Conservation (phyloP, 2,888 invertebrate genomes). For the Tiliacea citrago region DNA sequence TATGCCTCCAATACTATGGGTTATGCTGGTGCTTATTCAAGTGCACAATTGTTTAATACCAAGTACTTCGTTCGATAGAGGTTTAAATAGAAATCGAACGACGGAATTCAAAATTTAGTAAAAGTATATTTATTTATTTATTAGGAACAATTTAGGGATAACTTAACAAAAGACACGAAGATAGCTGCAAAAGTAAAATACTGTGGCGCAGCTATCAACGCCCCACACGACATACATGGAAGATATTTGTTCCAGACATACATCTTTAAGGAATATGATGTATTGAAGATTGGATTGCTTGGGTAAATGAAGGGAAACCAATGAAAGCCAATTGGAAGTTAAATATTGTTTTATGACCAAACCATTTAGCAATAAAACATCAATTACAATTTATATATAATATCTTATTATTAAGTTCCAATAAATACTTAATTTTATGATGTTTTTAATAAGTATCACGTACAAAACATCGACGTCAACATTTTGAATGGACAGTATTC, state of each 20-base stretch:
- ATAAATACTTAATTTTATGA: slow-evolving; percentile 47
- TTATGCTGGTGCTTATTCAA: background rate
- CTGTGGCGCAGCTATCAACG: too few species aligned
- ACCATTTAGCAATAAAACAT: slow-evolving; percentile 24
- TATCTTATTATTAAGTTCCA: slow-evolving; percentile 16
- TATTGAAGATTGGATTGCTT: background rate
- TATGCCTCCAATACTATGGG: background rate
- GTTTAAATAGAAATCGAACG: background rate
- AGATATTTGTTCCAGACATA: too few species aligned
- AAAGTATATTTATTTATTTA: too few species aligned
- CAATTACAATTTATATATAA: slow-evolving; percentile 13
- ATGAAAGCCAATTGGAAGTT: background rate
- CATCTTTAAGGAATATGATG: too few species aligned
- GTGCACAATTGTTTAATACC: background rate
- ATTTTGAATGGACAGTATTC: background rate
- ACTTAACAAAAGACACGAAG: too few species aligned
- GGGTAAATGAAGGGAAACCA: background rate
- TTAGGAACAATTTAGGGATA: too few species aligned
- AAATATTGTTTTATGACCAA: background rate
- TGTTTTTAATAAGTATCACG: slow-evolving; percentile 21
- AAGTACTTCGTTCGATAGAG: too few species aligned
- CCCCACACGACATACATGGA: too few species aligned
- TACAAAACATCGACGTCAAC: slow-evolving; percentile 15
- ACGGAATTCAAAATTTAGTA: background rate
- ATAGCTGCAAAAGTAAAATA: too few species aligned